phyloP scores from a whole-genome alignment of 1,140 invertebrate species.

The Caligus rogercresseyi region DNA sequence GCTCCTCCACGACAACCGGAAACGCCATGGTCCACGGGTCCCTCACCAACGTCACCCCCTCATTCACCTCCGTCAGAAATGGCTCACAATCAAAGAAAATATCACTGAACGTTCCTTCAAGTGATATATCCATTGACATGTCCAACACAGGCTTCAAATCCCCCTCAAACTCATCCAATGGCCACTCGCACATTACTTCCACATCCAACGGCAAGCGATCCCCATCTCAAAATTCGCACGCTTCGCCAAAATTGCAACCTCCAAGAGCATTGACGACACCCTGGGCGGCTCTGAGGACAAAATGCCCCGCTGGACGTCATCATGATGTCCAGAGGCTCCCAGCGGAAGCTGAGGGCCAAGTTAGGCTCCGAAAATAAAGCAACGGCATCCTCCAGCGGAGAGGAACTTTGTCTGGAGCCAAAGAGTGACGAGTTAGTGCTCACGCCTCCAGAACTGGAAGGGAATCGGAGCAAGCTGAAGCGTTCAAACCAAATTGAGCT shows the following conservation, averaged over 20 bases:
- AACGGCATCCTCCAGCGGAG: background rate
- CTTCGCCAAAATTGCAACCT: background rate
- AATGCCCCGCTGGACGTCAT: background rate
- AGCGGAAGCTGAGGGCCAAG: background rate
- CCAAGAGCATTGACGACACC: background rate
- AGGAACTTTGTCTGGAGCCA: background rate
- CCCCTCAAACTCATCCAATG: background rate
- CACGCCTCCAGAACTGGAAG: background rate
- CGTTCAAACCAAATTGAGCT: background rate
- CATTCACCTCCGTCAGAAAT: conserved; percentile 20
- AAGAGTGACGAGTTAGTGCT: background rate
- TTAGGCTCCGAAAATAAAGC: background rate
- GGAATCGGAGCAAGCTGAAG: background rate
- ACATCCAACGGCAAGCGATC: background rate
- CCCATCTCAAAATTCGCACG: background rate
- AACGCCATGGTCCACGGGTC: conserved; percentile 22
- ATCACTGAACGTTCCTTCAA: conserved; percentile 12
- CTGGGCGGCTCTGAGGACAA: background rate
- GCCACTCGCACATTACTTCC: background rate
- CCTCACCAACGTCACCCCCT: conserved; percentile 22
- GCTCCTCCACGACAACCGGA: conserved; percentile 36
- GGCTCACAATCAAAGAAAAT: conserved; percentile 23
- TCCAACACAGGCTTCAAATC: conserved; percentile 22
- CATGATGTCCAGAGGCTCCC: background rate
- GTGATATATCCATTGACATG: conserved; percentile 20